These are phyloP conservation scores for Alexandromys oeconomus DNA, from an alignment of 2,797 vertebrate genomes.

Conservation along the genomic window DNA sequence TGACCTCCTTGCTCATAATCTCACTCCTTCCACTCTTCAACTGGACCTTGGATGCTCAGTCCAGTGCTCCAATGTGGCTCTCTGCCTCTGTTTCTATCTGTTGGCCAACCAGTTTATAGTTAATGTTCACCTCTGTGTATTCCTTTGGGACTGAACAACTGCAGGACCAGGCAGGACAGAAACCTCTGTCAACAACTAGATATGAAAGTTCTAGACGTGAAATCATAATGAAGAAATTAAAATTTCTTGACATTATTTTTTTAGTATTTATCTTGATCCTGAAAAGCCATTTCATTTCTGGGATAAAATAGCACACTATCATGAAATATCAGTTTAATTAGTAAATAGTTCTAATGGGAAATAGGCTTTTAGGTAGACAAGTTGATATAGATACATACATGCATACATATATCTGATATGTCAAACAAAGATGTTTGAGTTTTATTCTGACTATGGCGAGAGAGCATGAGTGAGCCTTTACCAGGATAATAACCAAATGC, in stretches of 20 bases:
- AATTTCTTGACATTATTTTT: not conserved
- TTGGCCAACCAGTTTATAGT: no score
- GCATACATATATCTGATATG: not conserved
- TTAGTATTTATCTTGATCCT: not conserved
- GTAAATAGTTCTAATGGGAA: not conserved
- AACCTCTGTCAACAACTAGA: not conserved
- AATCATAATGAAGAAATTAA: slow-evolving; percentile 24
- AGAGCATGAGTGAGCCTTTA: not conserved
- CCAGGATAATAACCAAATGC: not conserved
- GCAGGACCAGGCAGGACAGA: no score
- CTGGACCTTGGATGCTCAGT: no score
- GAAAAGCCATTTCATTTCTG: not conserved
- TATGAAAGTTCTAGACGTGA: not conserved
- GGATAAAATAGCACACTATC: not conserved
- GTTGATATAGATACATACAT: not conserved
- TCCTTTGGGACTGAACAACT: no score
- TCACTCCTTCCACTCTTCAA: no score
- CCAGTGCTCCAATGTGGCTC: no score
- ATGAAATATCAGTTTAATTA: slow-evolving; percentile 2
- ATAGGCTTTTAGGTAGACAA: not conserved
- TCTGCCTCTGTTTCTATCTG: no score
- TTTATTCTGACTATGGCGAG: slow-evolving; percentile 18
- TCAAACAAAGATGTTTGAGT: not conserved
- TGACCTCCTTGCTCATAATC: no score
- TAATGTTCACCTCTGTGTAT: no score